A percentile compares a stretch with the other conserved stretches of the same genome.
phyloP scores from a whole-genome alignment of 1,140 invertebrate genomes.

The Ostrea denselamellosa region DNA sequence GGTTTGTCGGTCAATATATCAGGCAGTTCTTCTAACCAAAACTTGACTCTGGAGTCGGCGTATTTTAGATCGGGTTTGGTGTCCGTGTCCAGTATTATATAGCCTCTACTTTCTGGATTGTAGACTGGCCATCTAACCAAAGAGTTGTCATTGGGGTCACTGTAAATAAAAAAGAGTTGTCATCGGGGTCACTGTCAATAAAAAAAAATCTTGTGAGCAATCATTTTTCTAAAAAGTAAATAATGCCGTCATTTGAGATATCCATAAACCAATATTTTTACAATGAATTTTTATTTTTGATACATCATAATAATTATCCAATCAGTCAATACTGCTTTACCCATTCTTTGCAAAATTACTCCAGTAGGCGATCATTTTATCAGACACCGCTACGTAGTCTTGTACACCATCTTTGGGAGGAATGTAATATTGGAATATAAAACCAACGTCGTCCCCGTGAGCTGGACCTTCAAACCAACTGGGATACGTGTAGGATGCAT shows the following conservation, averaged over 20 bases:
- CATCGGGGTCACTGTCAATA: conserved; percentile 3
- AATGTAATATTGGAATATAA: conserved; percentile 11
- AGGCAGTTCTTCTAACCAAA: background rate
- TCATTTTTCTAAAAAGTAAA: background rate
- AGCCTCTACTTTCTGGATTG: background rate
- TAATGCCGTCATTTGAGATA: background rate
- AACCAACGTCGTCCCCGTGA: conserved; percentile 2
- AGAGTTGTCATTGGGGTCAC: conserved; percentile 23
- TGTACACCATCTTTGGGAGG: background rate
- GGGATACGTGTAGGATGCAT: background rate
- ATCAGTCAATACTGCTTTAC: background rate
- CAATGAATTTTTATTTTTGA: background rate
- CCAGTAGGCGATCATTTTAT: conserved; percentile 12
- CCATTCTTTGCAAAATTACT: conserved; percentile 9
- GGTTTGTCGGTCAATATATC: background rate
- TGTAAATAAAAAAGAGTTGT: conserved; percentile 1
- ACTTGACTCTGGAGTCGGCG: background rate
- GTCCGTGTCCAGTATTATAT: background rate
- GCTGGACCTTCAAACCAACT: background rate
- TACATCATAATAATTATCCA: background rate
- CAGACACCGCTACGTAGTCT: background rate
- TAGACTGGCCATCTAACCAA: conserved; percentile 8
- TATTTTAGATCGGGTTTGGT: background rate
- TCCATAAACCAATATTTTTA: background rate
- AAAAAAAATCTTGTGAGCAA: background rate